phyloP scores from a whole-genome alignment of 2,113 vertebrate genomes.

The Hippopotamus amphibius region DNA sequence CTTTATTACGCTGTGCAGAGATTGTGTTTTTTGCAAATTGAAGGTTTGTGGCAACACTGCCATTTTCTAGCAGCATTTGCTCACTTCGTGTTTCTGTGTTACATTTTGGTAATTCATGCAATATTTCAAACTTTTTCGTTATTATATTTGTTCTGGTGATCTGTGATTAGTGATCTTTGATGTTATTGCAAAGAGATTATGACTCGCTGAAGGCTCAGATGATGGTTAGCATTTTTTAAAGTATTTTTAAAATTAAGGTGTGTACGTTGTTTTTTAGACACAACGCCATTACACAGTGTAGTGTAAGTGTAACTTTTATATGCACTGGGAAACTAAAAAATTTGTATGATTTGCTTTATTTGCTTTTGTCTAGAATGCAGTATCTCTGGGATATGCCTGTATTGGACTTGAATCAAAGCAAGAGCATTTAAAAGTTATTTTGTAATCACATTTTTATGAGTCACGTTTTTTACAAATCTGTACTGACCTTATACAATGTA shows the following conservation, averaged over 20 bases:
- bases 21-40: neutral
- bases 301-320: neutral
- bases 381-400: neutral
- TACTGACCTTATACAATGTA: neutral
- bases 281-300: neutral
- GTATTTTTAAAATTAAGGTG: neutral
- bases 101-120: neutral
- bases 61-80: neutral
- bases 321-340: neutral
- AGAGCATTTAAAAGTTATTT: constrained; percentile 57
- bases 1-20: neutral
- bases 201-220: neutral
- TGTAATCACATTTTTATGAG: constrained; percentile 33
- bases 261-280: neutral
- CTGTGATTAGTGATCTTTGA: neutral
- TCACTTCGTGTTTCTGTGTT: neutral
- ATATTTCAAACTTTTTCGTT: neutral
- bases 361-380: neutral
- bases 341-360: neutral
- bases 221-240: neutral
- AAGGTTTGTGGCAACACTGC: neutral
- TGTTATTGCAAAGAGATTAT: neutral
- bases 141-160: neutral
- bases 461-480: constrained; percentile 39
- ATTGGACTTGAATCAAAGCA: constrained; percentile 52